These are phyloP conservation scores for Heliornis fulica DNA, from an alignment of 2,113 vertebrate species.

Conservation along the genomic window DNA sequence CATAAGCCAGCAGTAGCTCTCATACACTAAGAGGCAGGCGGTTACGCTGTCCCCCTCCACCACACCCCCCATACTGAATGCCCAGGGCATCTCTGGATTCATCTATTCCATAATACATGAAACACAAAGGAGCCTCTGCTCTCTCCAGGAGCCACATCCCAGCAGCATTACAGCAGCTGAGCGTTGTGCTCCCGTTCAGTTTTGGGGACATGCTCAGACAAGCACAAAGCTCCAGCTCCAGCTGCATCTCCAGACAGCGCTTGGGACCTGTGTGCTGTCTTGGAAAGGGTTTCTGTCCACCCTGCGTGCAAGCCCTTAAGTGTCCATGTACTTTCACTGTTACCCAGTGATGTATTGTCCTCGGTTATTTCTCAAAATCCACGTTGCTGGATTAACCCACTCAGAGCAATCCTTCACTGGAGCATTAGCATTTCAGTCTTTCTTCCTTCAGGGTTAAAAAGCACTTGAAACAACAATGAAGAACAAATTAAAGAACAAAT, in stretches of 20 bases:
- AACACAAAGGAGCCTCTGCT: background rate
- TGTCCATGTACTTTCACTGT: background rate
- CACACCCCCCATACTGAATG: accelerated
- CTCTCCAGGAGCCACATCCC: background rate
- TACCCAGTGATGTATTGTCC: background rate
- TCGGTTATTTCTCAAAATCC: background rate
- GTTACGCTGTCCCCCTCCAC: accelerated
- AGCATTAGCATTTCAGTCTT: background rate
- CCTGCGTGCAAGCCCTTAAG: background rate
- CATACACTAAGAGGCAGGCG: background rate
- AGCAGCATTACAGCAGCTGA: background rate
- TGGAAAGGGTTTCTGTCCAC: background rate
- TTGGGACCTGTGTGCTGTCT: accelerated
- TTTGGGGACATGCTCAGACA: background rate
- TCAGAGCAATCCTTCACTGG: background rate
- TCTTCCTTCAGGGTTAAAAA: background rate
- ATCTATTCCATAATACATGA: accelerated
- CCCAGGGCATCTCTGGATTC: background rate
- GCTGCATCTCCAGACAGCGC: background rate
- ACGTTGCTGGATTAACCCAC: background rate
- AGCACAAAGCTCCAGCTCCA: background rate
- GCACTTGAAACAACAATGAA: background rate
- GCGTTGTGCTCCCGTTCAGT: accelerated
- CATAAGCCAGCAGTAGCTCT: background rate
- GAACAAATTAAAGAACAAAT: background rate